Evolutionary conservation across 2,797 vertebrate species (phyloP).

Genomic region (Micrastur ruficollis): DNA sequence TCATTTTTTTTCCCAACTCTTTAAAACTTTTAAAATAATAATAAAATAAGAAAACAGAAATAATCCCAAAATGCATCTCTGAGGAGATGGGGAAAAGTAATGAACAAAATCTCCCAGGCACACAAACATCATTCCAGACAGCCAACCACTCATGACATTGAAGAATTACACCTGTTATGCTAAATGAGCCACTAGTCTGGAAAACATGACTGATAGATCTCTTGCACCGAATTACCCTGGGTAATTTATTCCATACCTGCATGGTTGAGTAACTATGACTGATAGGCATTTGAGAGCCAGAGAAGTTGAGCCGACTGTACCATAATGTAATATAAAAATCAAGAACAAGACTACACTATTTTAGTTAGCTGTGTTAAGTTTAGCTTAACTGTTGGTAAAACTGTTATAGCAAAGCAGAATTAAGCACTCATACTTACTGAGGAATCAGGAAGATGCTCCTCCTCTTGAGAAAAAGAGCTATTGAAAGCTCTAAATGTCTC

Average conservation of each 20-base stretch:
- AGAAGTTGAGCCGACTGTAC: not conserved
- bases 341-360: not conserved
- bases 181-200: not conserved
- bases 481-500: constrained; percentile 94
- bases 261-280: not conserved
- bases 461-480: constrained; percentile 86
- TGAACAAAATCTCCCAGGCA: not conserved
- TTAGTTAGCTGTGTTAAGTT: not conserved
- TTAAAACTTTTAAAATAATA: not conserved
- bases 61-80: not conserved
- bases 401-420: not conserved
- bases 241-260: not conserved
- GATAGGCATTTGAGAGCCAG: not conserved
- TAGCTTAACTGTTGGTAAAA: not conserved
- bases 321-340: not conserved
- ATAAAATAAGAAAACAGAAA: not conserved
- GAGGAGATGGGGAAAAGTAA: not conserved
- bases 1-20: not conserved
- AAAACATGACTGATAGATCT: not conserved
- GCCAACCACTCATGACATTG: not conserved
- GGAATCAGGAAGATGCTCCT: constrained; percentile 85
- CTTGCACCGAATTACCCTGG: not conserved
- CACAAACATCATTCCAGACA: not conserved
- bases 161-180: not conserved
- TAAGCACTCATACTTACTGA: constrained; percentile 76